phyloP scores from a whole-genome alignment of 2,797 vertebrate genomes.

The Antennarius maculatus region DNA sequence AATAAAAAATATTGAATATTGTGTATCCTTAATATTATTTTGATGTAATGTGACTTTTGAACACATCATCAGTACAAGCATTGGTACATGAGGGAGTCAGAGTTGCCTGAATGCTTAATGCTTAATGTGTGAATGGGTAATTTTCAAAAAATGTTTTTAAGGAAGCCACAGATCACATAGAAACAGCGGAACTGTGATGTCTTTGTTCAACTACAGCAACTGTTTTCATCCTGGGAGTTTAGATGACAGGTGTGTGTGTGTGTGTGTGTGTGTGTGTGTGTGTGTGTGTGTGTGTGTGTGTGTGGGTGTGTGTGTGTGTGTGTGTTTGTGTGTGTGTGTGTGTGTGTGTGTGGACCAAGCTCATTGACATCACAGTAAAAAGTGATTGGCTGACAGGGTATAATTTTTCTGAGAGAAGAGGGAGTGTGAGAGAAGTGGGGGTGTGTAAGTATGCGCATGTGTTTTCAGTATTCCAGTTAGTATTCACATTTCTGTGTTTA shows the following conservation, averaged over 20 bases:
- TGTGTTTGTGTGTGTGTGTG: background rate
- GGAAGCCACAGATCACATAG: background rate
- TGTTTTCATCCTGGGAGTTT: background rate
- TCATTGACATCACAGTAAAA: slow-evolving; percentile 1
- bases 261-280: background rate
- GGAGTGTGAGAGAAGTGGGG: background rate
- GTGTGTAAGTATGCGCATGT: slow-evolving; percentile 1
- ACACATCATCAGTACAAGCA: background rate
- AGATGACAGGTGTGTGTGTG: background rate
- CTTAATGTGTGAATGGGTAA: background rate
- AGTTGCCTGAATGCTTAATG: no score
- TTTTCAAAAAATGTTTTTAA: background rate
- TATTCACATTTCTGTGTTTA: background rate
- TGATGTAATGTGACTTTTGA: background rate
- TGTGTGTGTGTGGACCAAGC: slow-evolving; percentile 4
- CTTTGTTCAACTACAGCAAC: background rate
- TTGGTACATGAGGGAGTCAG: background rate
- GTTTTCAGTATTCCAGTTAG: background rate
- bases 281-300: slow-evolving; percentile 7
- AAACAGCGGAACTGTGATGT: background rate
- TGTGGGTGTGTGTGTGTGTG: background rate
- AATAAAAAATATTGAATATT: background rate
- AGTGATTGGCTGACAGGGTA: slow-evolving; percentile 30
- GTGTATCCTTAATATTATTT: background rate
- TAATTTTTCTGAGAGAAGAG: slow-evolving; percentile 30